Conservation (phyloP, 2,888 invertebrate species). For the Apodemia zela region DNA sequence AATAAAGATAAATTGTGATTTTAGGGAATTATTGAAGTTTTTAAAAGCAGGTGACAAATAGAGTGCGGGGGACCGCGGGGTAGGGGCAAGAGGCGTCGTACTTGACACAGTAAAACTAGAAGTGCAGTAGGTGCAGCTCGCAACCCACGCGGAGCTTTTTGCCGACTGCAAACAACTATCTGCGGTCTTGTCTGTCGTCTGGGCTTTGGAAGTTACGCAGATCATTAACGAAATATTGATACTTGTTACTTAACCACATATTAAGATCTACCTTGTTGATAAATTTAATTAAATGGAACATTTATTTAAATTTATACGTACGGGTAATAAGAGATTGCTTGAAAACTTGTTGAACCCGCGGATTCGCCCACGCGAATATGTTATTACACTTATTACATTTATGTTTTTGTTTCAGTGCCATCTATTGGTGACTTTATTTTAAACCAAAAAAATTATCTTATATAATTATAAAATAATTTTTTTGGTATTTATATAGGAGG, state of each 20-base stretch:
- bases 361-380: too few relatives aligned
- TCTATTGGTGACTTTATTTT: too few relatives aligned
- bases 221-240: slow-evolving; percentile 14
- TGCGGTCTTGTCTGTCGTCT: slow-evolving; percentile 41
- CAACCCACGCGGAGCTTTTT: slow-evolving; percentile 73
- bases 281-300: too few relatives aligned
- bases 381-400: too few relatives aligned
- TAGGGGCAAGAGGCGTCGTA: slow-evolving; percentile 74
- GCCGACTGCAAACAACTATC: slow-evolving; percentile 53
- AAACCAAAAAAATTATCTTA: too few relatives aligned
- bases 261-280: neutral
- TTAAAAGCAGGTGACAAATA: slow-evolving; percentile 40
- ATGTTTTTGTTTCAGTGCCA: too few relatives aligned
- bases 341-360: too few relatives aligned
- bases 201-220: slow-evolving; percentile 37
- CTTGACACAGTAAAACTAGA: slow-evolving; percentile 81
- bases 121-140: slow-evolving; percentile 78
- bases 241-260: neutral
- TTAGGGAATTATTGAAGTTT: slow-evolving; percentile 28
- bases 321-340: too few relatives aligned
- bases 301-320: too few relatives aligned
- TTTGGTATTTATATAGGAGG: too few relatives aligned
- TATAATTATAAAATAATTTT: too few relatives aligned
- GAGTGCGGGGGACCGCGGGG: slow-evolving; percentile 40
- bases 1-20: neutral